Conservation (phyloP, 2,888 invertebrate genomes). For the Pyrrhia umbra region DNA sequence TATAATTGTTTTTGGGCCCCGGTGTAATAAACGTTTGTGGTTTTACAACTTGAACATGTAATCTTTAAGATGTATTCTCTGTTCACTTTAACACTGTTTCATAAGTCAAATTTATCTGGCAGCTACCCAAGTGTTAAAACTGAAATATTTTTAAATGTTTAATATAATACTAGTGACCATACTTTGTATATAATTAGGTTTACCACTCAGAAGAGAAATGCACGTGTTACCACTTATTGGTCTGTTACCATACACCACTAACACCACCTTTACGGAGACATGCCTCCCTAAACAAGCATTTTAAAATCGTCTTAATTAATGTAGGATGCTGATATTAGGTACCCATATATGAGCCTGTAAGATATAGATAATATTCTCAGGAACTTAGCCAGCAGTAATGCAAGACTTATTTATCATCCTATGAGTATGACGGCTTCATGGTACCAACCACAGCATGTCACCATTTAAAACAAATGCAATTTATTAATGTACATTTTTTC, state of each 20-base stretch:
- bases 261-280: slow-evolving; percentile 2
- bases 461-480: slow-evolving; percentile 48
- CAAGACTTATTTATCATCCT: background rate
- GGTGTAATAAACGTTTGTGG: slow-evolving; percentile 7
- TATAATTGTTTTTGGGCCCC: slow-evolving; percentile 1
- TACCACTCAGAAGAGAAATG: slow-evolving; percentile 48
- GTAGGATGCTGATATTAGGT: slow-evolving; percentile 15
- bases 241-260: slow-evolving; percentile 56
- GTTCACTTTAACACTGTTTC: too few species aligned
- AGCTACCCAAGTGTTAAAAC: background rate
- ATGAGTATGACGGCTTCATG: background rate
- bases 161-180: slow-evolving; percentile 4
- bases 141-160: background rate
- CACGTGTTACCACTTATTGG: slow-evolving; percentile 55
- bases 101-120: too few species aligned
- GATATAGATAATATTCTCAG: slow-evolving; percentile 4
- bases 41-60: slow-evolving; percentile 2
- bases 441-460: slow-evolving; percentile 39
- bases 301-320: slow-evolving; percentile 12
- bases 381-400: slow-evolving; percentile 5
- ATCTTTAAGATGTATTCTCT: background rate
- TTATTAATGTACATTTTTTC: slow-evolving; percentile 52
- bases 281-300: slow-evolving; percentile 4
- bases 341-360: slow-evolving; percentile 6
- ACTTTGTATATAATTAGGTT: slow-evolving; percentile 17